Base-by-base conservation (phyloP, 37 sponge, comb jelly and placozoan species). In the Halichondria panicea region DNA sequence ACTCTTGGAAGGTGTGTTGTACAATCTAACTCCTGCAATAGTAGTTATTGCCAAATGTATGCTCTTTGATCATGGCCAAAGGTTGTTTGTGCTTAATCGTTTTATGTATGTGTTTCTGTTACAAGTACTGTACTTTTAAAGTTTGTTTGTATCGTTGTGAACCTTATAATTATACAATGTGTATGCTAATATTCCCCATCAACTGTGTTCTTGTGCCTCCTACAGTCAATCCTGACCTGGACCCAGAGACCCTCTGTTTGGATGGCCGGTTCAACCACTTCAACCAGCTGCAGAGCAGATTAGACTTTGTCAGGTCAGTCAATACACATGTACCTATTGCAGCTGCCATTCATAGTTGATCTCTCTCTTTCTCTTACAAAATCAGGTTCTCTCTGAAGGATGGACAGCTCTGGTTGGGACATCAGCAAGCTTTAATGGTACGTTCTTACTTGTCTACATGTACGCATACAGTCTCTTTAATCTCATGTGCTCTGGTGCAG, bases 401-500 rank as follows among this genome's bases (percentile, higher is more conserved):
- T 79, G 95, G 95, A 8, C 87, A 87, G 58, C 76, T 94, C 30
- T 94, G 91, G 91, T 68, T 94, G 35, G 87, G 84, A 2, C 84
- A 88, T 63, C 61, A 78, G 25, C 93, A 87, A 31, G 89, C 89
- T 32, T 58, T 88, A 19, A 80, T 71, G 76, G 90, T 89, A 34
- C 74, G 88, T 54, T 46, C 33, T n/a, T n/a, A n/a, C 3, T 18
- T 45, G 40, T 5, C n/a, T 60, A 7, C 5, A 6, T 63, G 64
- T 63, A 37, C 31, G 4, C 61, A 59, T 24, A 25, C 30, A 24
- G 61, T 59, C 24, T 9, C 22, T 8, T 59, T 59, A 9, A 59
- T 18, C 28, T 18, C 8, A 8, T 27, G 61, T 59, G 7, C 30
- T 9, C 61, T n/a, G 61, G 12, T 24, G 1, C 37, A 91, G 87